Evolutionary conservation across 2,113 vertebrate genomes (phyloP).

Genomic region (Leucopsar rothschildi): DNA sequence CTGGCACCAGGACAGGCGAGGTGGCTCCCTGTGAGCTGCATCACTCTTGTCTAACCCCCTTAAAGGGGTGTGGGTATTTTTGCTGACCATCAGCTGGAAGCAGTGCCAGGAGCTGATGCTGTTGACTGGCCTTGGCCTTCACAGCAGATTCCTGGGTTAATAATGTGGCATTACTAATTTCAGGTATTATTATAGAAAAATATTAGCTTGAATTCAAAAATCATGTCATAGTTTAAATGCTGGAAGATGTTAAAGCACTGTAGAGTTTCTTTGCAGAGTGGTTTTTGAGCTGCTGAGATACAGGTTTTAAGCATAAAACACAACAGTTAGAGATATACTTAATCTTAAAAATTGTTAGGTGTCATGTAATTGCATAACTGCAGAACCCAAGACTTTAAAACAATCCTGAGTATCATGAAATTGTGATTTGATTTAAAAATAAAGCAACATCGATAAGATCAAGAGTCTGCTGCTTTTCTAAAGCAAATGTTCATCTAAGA

Average conservation of each 20-base stretch:
- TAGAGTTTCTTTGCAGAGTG: not conserved
- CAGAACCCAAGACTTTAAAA: not conserved
- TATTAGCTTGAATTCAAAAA: not conserved
- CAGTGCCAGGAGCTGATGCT: not conserved
- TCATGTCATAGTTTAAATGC: not conserved
- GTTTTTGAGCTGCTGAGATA: not conserved
- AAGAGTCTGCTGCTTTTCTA: not conserved
- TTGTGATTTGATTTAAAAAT: conserved; percentile 21
- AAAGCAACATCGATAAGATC: not conserved
- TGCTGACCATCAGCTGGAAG: not conserved
- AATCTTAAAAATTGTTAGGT: not conserved
- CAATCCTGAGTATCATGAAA: not conserved
- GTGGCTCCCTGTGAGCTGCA: rapidly evolving
- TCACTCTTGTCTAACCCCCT: not conserved
- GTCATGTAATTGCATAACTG: not conserved
- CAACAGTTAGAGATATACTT: not conserved
- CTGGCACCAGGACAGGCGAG: not conserved
- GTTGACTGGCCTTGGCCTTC: not conserved
- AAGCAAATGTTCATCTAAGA: not conserved
- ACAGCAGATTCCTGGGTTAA: not conserved
- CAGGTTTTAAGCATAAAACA: not conserved
- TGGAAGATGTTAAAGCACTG: not conserved
- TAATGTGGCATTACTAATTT: not conserved
- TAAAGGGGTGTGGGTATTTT: rapidly evolving
- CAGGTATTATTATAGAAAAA: not conserved